These are phyloP conservation scores for Acheta domesticus DNA, from an alignment of 2,888 invertebrate species.

Conservation along the genomic window DNA sequence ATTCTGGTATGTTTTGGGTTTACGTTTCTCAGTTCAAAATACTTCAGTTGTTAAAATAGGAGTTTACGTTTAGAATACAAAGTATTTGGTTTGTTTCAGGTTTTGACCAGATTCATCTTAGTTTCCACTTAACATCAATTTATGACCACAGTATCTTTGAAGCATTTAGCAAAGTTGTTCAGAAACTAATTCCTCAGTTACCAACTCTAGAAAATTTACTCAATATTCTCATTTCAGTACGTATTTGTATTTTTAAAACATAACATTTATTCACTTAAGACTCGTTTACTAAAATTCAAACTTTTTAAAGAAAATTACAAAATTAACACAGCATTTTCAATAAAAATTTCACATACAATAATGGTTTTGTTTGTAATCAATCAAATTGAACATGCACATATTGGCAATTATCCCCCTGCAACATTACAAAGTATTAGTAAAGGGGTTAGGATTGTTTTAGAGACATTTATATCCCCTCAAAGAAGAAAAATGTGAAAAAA, in stretches of 20 bases:
- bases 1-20: slow-evolving; percentile 59
- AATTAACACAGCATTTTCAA: too few species aligned
- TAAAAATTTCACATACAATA: too few species aligned
- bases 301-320: background rate
- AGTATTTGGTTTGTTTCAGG: slow-evolving; percentile 47
- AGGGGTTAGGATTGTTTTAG: too few species aligned
- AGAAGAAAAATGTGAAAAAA: too few species aligned
- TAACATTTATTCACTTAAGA: background rate
- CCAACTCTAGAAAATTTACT: slow-evolving; percentile 95
- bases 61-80: background rate
- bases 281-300: background rate
- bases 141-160: slow-evolving; percentile 99
- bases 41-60: background rate
- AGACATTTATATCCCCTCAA: too few species aligned
- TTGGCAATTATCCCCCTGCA: too few species aligned
- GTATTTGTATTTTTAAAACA: slow-evolving; percentile 44
- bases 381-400: too few species aligned
- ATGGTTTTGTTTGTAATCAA: too few species aligned
- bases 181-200: slow-evolving; percentile 95
- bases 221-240: slow-evolving; percentile 95
- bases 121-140: slow-evolving; percentile 96
- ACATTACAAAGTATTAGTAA: too few species aligned
- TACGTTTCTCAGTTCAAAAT: background rate
- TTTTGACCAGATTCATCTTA: slow-evolving; percentile 81
- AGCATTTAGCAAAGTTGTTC: slow-evolving; percentile 99